Base-by-base conservation (phyloP, 2,888 invertebrate species). In the Plusia festucae region DNA sequence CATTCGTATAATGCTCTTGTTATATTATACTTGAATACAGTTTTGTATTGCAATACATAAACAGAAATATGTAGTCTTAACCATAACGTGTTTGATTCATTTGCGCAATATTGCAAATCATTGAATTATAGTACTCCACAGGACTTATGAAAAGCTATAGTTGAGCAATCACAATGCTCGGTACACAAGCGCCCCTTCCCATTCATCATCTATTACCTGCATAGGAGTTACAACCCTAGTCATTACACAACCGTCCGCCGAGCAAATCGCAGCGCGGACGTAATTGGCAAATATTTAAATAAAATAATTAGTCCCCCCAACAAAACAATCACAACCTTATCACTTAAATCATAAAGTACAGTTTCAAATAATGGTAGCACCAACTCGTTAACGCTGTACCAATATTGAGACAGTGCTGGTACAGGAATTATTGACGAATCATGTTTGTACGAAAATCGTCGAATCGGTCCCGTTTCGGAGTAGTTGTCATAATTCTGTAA, bases 321-420 rank as follows among this genome's bases (percentile, higher is more conserved):
- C 63, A 67, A 63, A 22, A 46, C 22, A 72, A 24, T 64, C 30
- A 11, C 57, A n/a, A 60, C 82, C 68, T 58, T 82, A 68, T 40
- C 1, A 13, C 11, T 44, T 15, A 3, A 4, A 0, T 0, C 0
- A 13, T 71, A 80, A 59, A 62, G 73, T 67, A 61, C 20, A 68
- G n/a, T 68, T 73, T 84, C n/a, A 55, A 53, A 30, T 70, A 73
- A n/a, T 2, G 2, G 44, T 13, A 53, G 30, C 24, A 22, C 27
- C 82, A 89, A 84, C 92, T 93, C 92, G 93, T 93, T 93, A 92
- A 87, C 73, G 86, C 81, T 86, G 76, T 76, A 82, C 88, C 87
- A 93, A 93, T 92, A 91, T 93, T 93, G 88, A 88, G 78, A 72
- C 82, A 81, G 88, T 72, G 86, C 86, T 81, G 87, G 88, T 84